Conservation (phyloP, 1,140 invertebrate species). For the Gonatopus flavifemur region DNA sequence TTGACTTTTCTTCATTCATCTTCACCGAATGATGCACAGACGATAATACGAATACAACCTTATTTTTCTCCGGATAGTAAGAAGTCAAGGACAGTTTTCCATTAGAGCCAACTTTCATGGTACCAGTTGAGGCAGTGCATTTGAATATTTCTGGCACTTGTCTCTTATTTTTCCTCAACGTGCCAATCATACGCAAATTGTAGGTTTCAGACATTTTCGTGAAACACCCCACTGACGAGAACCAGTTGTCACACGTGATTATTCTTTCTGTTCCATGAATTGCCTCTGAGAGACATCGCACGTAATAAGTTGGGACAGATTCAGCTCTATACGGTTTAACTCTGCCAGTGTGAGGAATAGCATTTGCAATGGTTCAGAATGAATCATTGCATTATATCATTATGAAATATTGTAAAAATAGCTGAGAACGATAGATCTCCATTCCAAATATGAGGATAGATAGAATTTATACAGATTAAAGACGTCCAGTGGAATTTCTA, state of each 20-base stretch:
- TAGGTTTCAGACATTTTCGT: conserved; percentile 36
- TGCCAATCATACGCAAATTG: conserved; percentile 35
- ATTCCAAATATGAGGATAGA: too few species aligned
- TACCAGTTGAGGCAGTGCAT: conserved; percentile 17
- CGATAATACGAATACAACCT: conserved; percentile 28
- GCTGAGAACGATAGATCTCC: too few species aligned
- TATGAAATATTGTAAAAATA: too few species aligned
- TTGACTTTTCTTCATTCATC: conserved; percentile 25
- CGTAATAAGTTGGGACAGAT: conserved; percentile 13
- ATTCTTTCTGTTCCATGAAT: conserved; percentile 28
- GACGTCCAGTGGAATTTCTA: too few species aligned
- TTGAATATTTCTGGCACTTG: not conserved
- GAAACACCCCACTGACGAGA: conserved; percentile 43
- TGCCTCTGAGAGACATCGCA: conserved; percentile 18
- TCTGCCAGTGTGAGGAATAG: conserved; percentile 8
- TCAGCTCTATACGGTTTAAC: conserved; percentile 4
- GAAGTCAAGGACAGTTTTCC: conserved; percentile 31
- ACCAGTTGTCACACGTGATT: too few species aligned
- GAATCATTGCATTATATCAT: too few species aligned
- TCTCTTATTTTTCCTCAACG: not conserved
- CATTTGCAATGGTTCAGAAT: too few species aligned
- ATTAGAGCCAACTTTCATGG: conserved; percentile 32
- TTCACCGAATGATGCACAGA: conserved; percentile 9
- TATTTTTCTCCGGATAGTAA: conserved; percentile 37
- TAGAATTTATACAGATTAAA: too few species aligned